A percentile compares a stretch with the other conserved stretches of the same genome.
These are phyloP conservation scores for Aphelenchoides bicaudatus DNA, from an alignment of 2,888 invertebrate species.

Conservation along the genomic window DNA sequence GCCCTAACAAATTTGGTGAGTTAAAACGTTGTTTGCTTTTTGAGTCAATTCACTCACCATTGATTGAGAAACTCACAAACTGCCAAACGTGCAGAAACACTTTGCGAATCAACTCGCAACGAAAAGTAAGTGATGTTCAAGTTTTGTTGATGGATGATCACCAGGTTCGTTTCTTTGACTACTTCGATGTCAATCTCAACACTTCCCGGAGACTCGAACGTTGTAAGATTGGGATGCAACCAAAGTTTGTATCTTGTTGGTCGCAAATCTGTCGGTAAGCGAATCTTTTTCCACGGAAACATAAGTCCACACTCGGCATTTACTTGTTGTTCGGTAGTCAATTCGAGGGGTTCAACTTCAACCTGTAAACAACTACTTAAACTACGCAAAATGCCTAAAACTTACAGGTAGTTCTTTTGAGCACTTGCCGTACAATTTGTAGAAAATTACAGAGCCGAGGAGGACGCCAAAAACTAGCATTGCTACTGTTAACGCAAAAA, in stretches of 20 bases:
- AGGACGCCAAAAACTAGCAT: too few species aligned
- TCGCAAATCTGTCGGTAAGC: constrained; percentile 59
- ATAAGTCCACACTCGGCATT: constrained; percentile 33
- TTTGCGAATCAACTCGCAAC: constrained; percentile 25
- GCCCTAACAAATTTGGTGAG: too few species aligned
- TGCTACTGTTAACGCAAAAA: too few species aligned
- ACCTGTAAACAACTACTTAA: too few species aligned
- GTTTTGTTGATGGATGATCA: constrained; percentile 28
- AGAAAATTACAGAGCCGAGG: too few species aligned
- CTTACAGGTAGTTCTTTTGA: too few species aligned
- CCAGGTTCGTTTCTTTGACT: constrained; percentile 23
- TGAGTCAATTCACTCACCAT: too few species aligned
- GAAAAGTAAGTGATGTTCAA: constrained; percentile 30
- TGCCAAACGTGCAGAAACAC: constrained; percentile 11
- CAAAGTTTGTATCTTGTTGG: constrained; percentile 50
- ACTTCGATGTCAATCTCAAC: constrained; percentile 38
- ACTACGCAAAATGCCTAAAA: too few species aligned
- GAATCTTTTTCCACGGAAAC: constrained; percentile 61
- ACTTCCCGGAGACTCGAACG: constrained; percentile 26
- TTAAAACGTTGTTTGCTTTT: too few species aligned
- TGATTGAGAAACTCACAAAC: constrained; percentile 22
- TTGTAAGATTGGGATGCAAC: constrained; percentile 44
- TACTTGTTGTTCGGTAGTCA: too few species aligned
- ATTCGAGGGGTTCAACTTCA: background rate
- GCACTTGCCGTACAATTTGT: too few species aligned